Percentiles rank a stretch among this genome's conserved stretches.
Evolutionary conservation across 2,113 vertebrate species (phyloP).

Genomic region (Cynopterus brachyotis): DNA sequence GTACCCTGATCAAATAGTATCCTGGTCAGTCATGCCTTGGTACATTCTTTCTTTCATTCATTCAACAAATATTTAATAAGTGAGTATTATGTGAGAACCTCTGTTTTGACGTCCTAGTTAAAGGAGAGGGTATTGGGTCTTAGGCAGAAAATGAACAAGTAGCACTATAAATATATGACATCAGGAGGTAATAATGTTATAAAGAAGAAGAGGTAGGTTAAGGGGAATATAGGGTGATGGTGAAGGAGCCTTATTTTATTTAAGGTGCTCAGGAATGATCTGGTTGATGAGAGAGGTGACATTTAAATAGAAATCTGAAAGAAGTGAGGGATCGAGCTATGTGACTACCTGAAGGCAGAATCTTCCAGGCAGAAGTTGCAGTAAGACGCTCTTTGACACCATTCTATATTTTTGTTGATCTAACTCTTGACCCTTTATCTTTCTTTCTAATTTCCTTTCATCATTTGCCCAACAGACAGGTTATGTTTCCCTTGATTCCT

Average conservation of each 20-base stretch:
- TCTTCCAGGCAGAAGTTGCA: background rate
- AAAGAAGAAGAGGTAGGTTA: background rate
- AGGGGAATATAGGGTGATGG: background rate
- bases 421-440: background rate
- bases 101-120: background rate
- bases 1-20: background rate
- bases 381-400: background rate
- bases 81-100: background rate
- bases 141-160: background rate
- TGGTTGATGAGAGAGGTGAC: background rate
- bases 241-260: background rate
- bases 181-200: background rate
- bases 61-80: background rate
- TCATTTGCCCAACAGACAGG: background rate
- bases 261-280: background rate
- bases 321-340: background rate
- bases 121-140: too few relatives aligned
- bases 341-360: background rate
- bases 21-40: background rate
- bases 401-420: background rate
- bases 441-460: background rate
- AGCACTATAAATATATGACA: background rate
- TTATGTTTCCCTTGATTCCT: background rate
- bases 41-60: background rate
- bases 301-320: background rate